Evolutionary conservation across 1,140 invertebrate genomes (phyloP).

Genomic region (Whitmania pigra): DNA sequence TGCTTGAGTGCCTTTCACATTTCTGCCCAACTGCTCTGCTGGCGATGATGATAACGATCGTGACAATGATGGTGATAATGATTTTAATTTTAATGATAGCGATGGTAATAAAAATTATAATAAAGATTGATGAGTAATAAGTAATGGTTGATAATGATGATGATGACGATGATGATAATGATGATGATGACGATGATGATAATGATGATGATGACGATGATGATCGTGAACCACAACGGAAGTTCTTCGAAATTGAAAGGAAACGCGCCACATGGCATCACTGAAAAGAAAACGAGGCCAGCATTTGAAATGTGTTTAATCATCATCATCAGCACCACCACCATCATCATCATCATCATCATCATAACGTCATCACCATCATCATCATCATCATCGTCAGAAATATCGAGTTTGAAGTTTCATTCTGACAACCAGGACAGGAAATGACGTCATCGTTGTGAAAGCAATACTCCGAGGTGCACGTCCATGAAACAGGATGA

Average conservation of each 20-base stretch:
- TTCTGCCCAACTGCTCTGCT: not conserved
- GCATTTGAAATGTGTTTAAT: too few species aligned
- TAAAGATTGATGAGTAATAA: too few species aligned
- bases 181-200: too few species aligned
- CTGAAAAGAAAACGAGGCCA: too few species aligned
- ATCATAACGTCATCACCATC: too few species aligned
- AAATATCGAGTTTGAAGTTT: too few species aligned
- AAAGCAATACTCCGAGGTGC: too few species aligned
- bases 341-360: too few species aligned
- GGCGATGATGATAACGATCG: not conserved
- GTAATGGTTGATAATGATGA: constrained; percentile 1
- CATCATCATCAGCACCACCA: too few species aligned
- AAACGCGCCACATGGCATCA: not conserved
- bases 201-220: not conserved
- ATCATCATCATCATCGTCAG: too few species aligned
- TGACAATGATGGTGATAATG: not conserved
- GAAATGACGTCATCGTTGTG: too few species aligned
- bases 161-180: not conserved
- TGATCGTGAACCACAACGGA: not conserved
- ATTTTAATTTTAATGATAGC: not conserved
- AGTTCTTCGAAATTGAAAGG: not conserved
- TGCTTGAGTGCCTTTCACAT: not conserved
- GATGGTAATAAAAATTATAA: not conserved
- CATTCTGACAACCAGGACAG: too few species aligned
- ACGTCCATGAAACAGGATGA: not conserved